Evolutionary conservation across 2,113 vertebrate species (phyloP).

Genomic region (Paracanthobrama guichenoti): DNA sequence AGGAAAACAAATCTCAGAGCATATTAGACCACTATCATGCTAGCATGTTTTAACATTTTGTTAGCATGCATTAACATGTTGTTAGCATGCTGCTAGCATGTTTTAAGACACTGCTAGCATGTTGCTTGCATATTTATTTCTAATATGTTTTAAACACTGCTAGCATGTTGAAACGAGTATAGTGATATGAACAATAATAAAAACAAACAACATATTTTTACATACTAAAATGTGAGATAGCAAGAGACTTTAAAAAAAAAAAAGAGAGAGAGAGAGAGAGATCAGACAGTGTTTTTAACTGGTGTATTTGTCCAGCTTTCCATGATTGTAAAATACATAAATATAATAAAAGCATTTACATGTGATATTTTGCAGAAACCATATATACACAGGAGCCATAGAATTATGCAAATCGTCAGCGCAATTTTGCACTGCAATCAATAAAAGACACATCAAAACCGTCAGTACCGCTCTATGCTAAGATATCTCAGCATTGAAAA

Average conservation of each 20-base stretch:
- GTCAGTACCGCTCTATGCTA: neutral
- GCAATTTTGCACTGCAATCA: conserved; percentile 53
- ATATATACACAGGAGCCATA: conserved; percentile 55
- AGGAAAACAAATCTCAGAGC: neutral
- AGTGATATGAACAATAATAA: neutral
- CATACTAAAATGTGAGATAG: neutral
- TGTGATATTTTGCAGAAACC: conserved; percentile 60
- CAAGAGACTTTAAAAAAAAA: too few species aligned
- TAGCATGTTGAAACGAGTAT: neutral
- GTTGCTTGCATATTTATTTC: neutral
- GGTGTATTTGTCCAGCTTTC: conserved; percentile 58
- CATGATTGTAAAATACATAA: conserved; percentile 72
- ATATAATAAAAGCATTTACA: conserved; percentile 74
- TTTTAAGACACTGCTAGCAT: neutral
- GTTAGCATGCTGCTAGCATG: neutral
- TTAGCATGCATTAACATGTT: neutral
- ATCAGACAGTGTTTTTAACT: conserved; percentile 52
- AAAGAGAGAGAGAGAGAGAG: conserved; percentile 59
- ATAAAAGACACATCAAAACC: conserved; percentile 24
- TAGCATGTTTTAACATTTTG: neutral
- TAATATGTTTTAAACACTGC: neutral
- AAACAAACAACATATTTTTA: neutral
- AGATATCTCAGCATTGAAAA: neutral
- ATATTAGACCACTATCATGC: neutral
- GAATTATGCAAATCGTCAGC: conserved; percentile 58